Evolutionary conservation across 2,797 vertebrate genomes (phyloP), one percentile per base, ranked within the genome.

Genomic region (Babyrousa celebensis): DNA sequence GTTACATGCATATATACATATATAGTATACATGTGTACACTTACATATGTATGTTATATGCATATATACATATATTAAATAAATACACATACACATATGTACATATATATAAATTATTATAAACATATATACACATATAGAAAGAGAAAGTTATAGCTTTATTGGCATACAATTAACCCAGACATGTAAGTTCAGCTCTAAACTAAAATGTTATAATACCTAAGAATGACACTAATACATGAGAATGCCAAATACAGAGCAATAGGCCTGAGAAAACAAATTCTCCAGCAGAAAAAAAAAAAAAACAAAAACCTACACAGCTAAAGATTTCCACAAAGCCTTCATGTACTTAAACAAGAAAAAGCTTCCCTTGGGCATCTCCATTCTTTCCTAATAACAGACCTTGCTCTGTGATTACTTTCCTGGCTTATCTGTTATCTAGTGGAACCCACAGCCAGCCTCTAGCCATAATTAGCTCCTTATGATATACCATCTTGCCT

Each of bases 111-210:
- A 36, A 36, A 36, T 36, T 36, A 36, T 9, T 32, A 16, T 68
- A 0, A 17, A 20, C 20, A 48, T 48, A 36, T 25, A 11, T 70
- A 12, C 36, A 70, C 36, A 36, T 20, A 32, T 71, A 72, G 43
- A 48, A 48, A 48, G 43, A 48, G 43, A 48, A 6, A 36, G 25
- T 25, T 43, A 74, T 29, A 21, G 1, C 18, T 78, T 32, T 18
- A 78, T 14, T 99, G 98, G 99, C 98, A 98, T 98, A 90, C 78
- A 97, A 98, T 90, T 95, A 98, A 97, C 90, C 43, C 97, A 96
- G 91, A 96, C 89, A 97, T 70, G 80, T 91, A 98, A 98, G 95
- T 91, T 94, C 94, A 96, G 56, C 95, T 97, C 92, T 98, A 95
- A 98, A 65, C 23, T 67, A 89, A 98, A 97, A 98, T 96, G 71